These are phyloP conservation scores for Nasalis larvatus DNA, from an alignment of 2,113 vertebrate species.

Conservation along the genomic window DNA sequence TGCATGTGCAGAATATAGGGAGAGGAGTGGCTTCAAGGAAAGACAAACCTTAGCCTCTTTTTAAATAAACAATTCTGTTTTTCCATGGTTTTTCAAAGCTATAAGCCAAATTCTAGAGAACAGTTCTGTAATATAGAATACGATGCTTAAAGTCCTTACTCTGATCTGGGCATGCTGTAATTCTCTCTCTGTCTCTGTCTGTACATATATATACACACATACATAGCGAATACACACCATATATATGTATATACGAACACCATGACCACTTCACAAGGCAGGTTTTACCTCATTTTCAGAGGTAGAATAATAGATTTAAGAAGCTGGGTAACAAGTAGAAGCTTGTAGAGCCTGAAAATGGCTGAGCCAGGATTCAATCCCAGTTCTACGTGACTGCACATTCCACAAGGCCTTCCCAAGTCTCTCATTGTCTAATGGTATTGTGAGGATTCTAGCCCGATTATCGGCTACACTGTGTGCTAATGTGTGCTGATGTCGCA, in stretches of 20 bases:
- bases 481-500: not conserved
- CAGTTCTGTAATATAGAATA: not conserved
- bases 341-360: not conserved
- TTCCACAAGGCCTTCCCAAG: not conserved
- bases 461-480: not conserved
- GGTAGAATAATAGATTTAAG: not conserved
- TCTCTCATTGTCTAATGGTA: not conserved
- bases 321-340: not conserved
- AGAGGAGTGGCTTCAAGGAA: slow-evolving; percentile 9
- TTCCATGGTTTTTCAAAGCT: not conserved
- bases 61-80: not conserved
- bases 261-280: not conserved
- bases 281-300: not conserved
- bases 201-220: no score
- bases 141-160: not conserved
- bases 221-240: not conserved
- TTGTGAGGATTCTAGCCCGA: not conserved
- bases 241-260: not conserved
- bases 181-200: not conserved
- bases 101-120: not conserved
- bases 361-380: not conserved
- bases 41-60: not conserved
- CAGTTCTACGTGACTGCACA: not conserved
- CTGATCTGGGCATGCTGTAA: not conserved
- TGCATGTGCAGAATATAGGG: not conserved